Evolutionary conservation across 2,888 invertebrate species (phyloP).

Genomic region (Schizotus pectinicornis): DNA sequence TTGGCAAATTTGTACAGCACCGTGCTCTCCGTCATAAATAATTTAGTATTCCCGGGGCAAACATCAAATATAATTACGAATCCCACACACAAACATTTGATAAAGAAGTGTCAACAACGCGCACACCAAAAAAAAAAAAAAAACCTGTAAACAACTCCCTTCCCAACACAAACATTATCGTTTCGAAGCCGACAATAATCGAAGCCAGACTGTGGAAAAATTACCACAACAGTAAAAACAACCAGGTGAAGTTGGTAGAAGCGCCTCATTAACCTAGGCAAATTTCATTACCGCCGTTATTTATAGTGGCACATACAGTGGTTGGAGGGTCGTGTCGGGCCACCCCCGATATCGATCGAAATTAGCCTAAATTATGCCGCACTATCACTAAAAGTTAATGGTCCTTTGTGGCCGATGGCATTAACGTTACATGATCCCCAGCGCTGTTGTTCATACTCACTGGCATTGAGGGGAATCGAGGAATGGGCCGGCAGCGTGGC

Average conservation of each 20-base stretch:
- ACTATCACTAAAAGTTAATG: constrained; percentile 50
- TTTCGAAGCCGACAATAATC: too few relatives aligned
- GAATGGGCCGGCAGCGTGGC: constrained; percentile 48
- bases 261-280: constrained; percentile 43
- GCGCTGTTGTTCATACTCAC: constrained; percentile 46
- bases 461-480: constrained; percentile 56
- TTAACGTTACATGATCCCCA: constrained; percentile 45
- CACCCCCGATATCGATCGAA: constrained; percentile 40
- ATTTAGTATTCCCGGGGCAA: too few relatives aligned
- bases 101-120: too few relatives aligned
- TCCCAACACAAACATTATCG: too few relatives aligned
- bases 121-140: too few relatives aligned
- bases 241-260: constrained; percentile 7
- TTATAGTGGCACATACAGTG: constrained; percentile 38
- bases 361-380: constrained; percentile 45
- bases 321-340: constrained; percentile 42
- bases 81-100: too few relatives aligned
- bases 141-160: too few relatives aligned
- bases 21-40: too few relatives aligned
- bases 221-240: too few relatives aligned
- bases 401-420: constrained; percentile 46
- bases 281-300: constrained; percentile 43
- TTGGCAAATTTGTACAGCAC: too few relatives aligned
- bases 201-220: too few relatives aligned
- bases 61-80: too few relatives aligned